Conservation (phyloP, 1,140 invertebrate species). For the Pachypeltis micranthus region DNA sequence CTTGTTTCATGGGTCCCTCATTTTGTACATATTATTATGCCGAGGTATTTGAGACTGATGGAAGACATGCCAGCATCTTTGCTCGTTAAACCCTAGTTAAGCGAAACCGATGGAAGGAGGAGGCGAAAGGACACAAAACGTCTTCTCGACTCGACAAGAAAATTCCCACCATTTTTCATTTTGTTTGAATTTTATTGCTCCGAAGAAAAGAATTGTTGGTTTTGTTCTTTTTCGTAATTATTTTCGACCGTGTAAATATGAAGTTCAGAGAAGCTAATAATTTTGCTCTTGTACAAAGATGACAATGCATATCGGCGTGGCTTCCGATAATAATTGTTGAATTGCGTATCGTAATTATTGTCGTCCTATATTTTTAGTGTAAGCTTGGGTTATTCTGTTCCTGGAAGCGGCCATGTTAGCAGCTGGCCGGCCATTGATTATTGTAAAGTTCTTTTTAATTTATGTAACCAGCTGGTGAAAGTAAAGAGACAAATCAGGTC, state of each 20-base stretch:
- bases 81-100: slow-evolving; percentile 3
- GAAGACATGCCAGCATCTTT: slow-evolving; percentile 26
- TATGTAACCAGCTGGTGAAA: background rate
- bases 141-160: too few relatives aligned
- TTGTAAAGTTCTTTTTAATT: background rate
- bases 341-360: slow-evolving; percentile 14
- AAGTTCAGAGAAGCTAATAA: slow-evolving; percentile 17
- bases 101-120: slow-evolving; percentile 11
- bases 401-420: slow-evolving; percentile 10
- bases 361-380: slow-evolving; percentile 13
- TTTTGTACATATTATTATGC: slow-evolving; percentile 22
- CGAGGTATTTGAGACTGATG: slow-evolving; percentile 29
- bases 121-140: background rate
- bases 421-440: background rate
- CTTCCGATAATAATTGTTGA: slow-evolving; percentile 24
- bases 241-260: slow-evolving; percentile 9
- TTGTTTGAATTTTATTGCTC: background rate
- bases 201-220: background rate
- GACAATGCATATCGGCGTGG: slow-evolving; percentile 23
- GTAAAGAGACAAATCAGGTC: background rate
- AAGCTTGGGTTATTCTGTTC: slow-evolving; percentile 13
- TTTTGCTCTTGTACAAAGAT: slow-evolving; percentile 16
- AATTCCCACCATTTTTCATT: too few relatives aligned
- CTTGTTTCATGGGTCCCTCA: slow-evolving; percentile 10
- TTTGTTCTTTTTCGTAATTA: slow-evolving; percentile 8